A percentile compares a stretch with the other conserved stretches of the same genome.
phyloP scores from a whole-genome alignment of 2,113 vertebrate genomes.

The Propithecus coquereli region DNA sequence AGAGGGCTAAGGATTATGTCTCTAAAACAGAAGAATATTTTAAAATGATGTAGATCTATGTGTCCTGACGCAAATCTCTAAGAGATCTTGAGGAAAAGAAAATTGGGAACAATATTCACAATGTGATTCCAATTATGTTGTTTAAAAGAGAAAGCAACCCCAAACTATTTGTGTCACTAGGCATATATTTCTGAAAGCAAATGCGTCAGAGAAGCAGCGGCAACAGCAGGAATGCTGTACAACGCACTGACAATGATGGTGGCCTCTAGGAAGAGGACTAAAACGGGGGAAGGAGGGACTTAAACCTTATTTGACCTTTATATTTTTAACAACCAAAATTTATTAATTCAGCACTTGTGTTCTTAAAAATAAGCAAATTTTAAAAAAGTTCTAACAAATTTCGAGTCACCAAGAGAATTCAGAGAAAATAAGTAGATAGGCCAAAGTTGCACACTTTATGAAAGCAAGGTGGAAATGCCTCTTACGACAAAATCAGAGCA shows the following conservation, averaged over 20 bases:
- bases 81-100: neutral
- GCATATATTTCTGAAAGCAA: neutral
- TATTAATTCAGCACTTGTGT: neutral
- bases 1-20: neutral
- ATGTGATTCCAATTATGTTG: neutral
- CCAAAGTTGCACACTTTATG: neutral
- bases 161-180: neutral
- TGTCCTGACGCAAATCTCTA: neutral
- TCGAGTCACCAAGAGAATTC: neutral
- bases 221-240: neutral
- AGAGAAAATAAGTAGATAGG: neutral
- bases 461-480: neutral
- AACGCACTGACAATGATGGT: rapidly evolving
- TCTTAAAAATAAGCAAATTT: neutral
- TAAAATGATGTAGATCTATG: neutral
- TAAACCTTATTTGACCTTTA: neutral
- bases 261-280: neutral
- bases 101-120: neutral
- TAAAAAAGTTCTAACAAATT: neutral
- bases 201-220: neutral
- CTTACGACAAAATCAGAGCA: neutral
- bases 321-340: neutral
- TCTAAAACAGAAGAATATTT: neutral
- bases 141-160: neutral
- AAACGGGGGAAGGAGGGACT: neutral